Base-by-base conservation (phyloP, 2,113 vertebrate genomes). In the Lagopus leucura region DNA sequence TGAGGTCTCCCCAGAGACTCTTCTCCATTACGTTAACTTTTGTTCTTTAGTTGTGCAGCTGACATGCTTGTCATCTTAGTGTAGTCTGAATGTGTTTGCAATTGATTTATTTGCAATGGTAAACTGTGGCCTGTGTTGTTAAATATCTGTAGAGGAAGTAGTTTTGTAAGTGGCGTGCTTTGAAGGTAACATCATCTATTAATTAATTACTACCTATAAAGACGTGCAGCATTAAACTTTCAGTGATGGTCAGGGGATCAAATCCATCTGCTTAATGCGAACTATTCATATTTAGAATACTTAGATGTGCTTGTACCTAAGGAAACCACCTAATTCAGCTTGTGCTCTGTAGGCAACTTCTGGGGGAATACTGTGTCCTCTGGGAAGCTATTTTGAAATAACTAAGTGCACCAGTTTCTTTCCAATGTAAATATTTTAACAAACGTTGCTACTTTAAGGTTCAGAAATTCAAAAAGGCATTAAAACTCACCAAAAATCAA, bases 401-500 rank as follows among this genome's bases (percentile, higher is more conserved):
- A 71, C 40, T 58, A 27, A 66, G 15, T 17, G 6, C 55, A 48
- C 12, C 9, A 13, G 20, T 13, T 58, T 65, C 30, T 79, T 65
- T 82, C 17, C n/a, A 7, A 20, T 16, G 28, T 21, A 65, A 60
- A 52, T 58, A 47, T 52, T 77, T 82, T 54, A 10, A 24, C n/a
- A 60, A 76, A 20, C 16, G 28, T 8, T 20, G 8, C 24, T 80
- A 11, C 52, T 80, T n/a, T 66, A 10, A 27, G 38, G 48, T 55
- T 48, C 2, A 50, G 81, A 75, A 38, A 48, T 18, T 9, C 52
- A 28, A 30, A 67, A 47, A 70, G 69, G 9, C 27, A 27, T 55
- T 50, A 8, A 32, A 45, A 16, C 2, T 3, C 1, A 1, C 1
- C 4, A 8, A 1, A 52, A 52, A 21, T 21, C 32, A 20, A 25